phyloP scores from a whole-genome alignment of 2,888 invertebrate genomes.

The Hyposoter dolosus region DNA sequence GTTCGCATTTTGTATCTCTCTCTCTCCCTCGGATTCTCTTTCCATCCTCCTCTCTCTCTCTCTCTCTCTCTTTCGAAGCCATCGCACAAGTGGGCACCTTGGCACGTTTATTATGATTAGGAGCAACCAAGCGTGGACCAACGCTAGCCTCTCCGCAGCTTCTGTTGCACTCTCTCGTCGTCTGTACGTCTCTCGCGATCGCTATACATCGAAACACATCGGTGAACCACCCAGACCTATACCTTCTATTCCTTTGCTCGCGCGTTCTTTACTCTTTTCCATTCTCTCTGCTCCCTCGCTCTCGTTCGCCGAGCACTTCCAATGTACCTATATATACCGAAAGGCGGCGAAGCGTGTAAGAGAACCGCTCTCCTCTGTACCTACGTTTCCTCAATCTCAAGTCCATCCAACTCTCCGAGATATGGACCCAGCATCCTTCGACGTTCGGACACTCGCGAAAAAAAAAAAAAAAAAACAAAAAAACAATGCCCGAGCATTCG shows the following conservation, averaged over 20 bases:
- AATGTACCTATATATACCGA: slow-evolving; percentile 69
- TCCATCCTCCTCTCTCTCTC: slow-evolving; percentile 58
- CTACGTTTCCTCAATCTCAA: slow-evolving; percentile 47
- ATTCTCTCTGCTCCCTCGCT: slow-evolving; percentile 50
- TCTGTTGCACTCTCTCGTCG: slow-evolving; percentile 52
- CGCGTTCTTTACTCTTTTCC: slow-evolving; percentile 37
- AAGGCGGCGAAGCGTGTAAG: slow-evolving; percentile 68
- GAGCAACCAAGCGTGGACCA: slow-evolving; percentile 82
- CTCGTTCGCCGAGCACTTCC: slow-evolving; percentile 62
- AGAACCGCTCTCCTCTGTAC: slow-evolving; percentile 51
- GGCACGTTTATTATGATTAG: slow-evolving; percentile 84
- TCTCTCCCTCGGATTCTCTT: too few relatives aligned
- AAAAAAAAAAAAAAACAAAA: neutral
- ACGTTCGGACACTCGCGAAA: slow-evolving; percentile 8
- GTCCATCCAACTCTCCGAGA: neutral
- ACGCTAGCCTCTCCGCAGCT: slow-evolving; percentile 50
- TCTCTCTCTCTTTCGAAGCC: slow-evolving; percentile 81
- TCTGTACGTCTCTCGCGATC: slow-evolving; percentile 42
- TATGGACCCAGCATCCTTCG: slow-evolving; percentile 2
- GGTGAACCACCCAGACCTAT: slow-evolving; percentile 56
- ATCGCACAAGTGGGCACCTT: slow-evolving; percentile 80
- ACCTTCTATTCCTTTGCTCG: slow-evolving; percentile 57
- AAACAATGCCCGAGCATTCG: neutral
- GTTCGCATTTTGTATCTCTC: slow-evolving; percentile 72
- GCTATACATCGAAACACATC: slow-evolving; percentile 46